Conservation (phyloP, 2,113 vertebrate genomes). For the Rhinolophus ferrumequinum region DNA sequence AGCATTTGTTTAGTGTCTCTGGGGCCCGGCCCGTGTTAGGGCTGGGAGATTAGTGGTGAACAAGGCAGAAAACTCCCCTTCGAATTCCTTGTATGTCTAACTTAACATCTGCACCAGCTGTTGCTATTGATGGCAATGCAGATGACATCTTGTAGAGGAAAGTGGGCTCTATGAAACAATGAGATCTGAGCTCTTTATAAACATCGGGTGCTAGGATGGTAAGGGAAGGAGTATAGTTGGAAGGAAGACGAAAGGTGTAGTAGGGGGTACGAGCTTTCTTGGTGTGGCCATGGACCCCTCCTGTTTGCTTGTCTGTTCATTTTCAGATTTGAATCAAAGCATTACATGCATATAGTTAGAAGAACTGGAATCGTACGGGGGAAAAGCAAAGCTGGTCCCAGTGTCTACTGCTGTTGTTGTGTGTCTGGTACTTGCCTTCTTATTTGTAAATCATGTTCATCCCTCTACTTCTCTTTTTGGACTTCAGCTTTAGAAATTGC, state of each 20-base stretch:
- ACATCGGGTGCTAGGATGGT: background rate
- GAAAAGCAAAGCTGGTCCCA: fast-evolving
- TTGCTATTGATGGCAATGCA: fast-evolving
- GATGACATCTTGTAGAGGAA: fast-evolving
- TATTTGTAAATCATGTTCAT: fast-evolving
- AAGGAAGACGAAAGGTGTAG: too few relatives aligned
- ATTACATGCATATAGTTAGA: fast-evolving
- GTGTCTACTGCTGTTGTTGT: too few relatives aligned
- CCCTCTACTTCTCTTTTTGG: background rate
- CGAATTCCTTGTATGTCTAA: fast-evolving
- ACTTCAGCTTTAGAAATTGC: background rate
- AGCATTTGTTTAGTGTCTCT: background rate
- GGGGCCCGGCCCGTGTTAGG: background rate
- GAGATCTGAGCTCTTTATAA: background rate
- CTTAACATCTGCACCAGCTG: background rate
- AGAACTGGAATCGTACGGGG: fast-evolving
- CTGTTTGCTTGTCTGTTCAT: background rate
- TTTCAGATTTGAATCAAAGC: background rate
- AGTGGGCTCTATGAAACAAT: background rate
- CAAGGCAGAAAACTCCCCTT: too few relatives aligned
- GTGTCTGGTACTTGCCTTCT: background rate
- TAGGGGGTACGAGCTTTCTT: background rate
- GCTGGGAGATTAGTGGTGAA: background rate
- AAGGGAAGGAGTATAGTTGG: background rate
- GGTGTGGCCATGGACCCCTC: fast-evolving